Percentiles rank a stretch among this genome's conserved stretches.
These are phyloP conservation scores for Caenorhabditis briggsae DNA, from an alignment of 1,140 invertebrate genomes.

Conservation along the genomic window DNA sequence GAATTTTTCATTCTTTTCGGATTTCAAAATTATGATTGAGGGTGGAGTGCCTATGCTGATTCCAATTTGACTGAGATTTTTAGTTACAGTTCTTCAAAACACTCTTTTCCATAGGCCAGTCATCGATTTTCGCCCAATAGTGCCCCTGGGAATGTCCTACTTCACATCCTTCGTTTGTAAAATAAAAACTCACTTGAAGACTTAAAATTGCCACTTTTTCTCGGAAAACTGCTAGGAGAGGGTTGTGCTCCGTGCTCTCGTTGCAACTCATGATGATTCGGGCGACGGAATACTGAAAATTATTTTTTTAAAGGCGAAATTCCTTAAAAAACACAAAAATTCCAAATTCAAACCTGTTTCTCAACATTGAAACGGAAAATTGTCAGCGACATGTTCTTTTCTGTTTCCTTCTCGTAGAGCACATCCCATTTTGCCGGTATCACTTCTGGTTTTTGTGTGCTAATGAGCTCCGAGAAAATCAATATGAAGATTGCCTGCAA, in stretches of 20 bases:
- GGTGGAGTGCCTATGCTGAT: too few relatives aligned
- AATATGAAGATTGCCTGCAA: not conserved
- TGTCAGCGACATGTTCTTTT: conserved; percentile 6
- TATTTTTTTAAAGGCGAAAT: too few relatives aligned
- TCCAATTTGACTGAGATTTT: too few relatives aligned
- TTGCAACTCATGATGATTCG: conserved; percentile 49
- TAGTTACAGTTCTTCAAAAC: too few relatives aligned
- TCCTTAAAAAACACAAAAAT: not conserved
- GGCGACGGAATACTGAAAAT: conserved; percentile 14
- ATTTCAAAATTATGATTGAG: too few relatives aligned
- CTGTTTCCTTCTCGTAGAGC: not conserved
- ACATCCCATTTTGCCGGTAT: conserved; percentile 34
- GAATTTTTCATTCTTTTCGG: too few relatives aligned
- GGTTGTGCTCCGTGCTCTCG: conserved; percentile 17
- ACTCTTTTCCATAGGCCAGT: too few relatives aligned
- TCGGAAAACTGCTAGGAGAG: conserved; percentile 12
- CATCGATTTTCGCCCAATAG: too few relatives aligned
- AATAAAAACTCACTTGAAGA: conserved; percentile 10
- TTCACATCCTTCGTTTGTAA: not conserved
- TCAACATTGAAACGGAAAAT: conserved; percentile 18
- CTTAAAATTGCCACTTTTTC: conserved; percentile 26
- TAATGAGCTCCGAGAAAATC: not conserved
- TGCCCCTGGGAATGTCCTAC: too few relatives aligned
- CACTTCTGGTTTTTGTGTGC: not conserved
- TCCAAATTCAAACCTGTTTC: not conserved